Evolutionary conservation across 2,113 vertebrate genomes (phyloP).

Genomic region (Passer domesticus): DNA sequence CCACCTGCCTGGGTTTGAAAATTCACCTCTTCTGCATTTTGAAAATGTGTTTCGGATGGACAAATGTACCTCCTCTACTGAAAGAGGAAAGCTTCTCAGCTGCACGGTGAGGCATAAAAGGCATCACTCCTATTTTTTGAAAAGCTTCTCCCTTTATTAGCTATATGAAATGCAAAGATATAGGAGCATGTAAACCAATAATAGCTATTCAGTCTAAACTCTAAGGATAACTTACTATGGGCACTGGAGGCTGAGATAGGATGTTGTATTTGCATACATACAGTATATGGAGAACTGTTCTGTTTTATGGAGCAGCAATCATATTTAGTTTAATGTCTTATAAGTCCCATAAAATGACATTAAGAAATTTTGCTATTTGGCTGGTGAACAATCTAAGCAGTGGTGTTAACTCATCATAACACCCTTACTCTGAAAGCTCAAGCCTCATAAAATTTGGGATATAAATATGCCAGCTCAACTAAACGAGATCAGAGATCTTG

Average conservation of each 20-base stretch:
- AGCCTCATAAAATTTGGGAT: conserved; percentile 69
- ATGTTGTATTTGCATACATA: conserved; percentile 73
- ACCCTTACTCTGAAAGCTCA: conserved; percentile 68
- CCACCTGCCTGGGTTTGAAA: background rate
- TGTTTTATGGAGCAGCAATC: conserved; percentile 76
- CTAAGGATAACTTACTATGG: conserved; percentile 65
- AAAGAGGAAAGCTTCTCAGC: conserved; percentile 28
- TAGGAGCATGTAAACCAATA: conserved; percentile 63
- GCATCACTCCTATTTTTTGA: background rate
- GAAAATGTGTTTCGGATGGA: background rate
- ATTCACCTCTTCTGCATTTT: background rate
- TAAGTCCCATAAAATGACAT: conserved; percentile 76
- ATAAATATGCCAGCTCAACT: conserved; percentile 74
- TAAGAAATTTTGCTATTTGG: conserved; percentile 76
- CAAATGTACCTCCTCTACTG: background rate
- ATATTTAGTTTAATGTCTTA: conserved; percentile 79
- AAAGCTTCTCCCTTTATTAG: conserved; percentile 39
- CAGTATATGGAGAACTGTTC: conserved; percentile 66
- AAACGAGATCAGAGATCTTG: conserved; percentile 62
- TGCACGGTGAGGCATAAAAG: background rate
- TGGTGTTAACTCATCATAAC: conserved; percentile 76
- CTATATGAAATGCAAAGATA: conserved; percentile 59
- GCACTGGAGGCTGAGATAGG: conserved; percentile 66
- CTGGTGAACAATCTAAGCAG: conserved; percentile 73
- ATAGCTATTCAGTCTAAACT: conserved; percentile 67